Percentiles rank a stretch among this genome's conserved stretches.
phyloP scores from a whole-genome alignment of 2,888 invertebrate species.

The Sussaba pulchella region DNA sequence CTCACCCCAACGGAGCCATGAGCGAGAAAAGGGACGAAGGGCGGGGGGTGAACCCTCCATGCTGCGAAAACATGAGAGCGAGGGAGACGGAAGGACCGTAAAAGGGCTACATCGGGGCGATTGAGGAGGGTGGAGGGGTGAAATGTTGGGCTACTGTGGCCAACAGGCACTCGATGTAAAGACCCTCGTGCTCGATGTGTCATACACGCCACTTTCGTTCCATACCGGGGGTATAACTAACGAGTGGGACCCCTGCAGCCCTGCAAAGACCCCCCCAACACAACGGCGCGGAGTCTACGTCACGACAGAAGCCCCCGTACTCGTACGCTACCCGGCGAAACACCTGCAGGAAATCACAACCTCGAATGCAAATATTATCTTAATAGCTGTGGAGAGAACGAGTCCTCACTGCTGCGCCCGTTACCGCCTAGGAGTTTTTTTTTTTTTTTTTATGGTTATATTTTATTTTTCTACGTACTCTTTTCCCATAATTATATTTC shows the following conservation, averaged over 20 bases:
- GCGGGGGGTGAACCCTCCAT: no score
- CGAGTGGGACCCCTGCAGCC: slow-evolving; percentile 70
- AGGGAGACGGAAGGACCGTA: slow-evolving; percentile 25
- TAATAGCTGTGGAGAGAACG: slow-evolving; percentile 78
- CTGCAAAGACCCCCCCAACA: slow-evolving; percentile 29
- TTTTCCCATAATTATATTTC: slow-evolving; percentile 30
- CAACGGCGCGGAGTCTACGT: not conserved
- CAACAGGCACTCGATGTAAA: slow-evolving; percentile 61
- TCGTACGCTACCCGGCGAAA: slow-evolving; percentile 64
- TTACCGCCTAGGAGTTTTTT: slow-evolving; percentile 36
- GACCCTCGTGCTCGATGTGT: slow-evolving; percentile 78
- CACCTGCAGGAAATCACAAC: slow-evolving; percentile 84
- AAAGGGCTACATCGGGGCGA: no score
- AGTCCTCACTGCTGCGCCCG: slow-evolving; percentile 39
- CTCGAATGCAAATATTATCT: slow-evolving; percentile 84
- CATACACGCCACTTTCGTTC: slow-evolving; percentile 80
- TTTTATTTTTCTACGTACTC: slow-evolving; percentile 20
- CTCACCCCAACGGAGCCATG: slow-evolving; percentile 68
- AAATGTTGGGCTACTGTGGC: slow-evolving; percentile 39
- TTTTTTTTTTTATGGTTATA: slow-evolving; percentile 36
- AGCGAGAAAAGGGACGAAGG: slow-evolving; percentile 14
- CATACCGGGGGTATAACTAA: slow-evolving; percentile 73
- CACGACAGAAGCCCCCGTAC: slow-evolving; percentile 32
- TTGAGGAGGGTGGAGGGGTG: not conserved
- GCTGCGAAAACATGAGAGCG: slow-evolving; percentile 2